Percentiles rank a stretch among this genome's conserved stretches.
phyloP scores from a whole-genome alignment of 2,888 invertebrate species.

The Slavum lentiscoides region DNA sequence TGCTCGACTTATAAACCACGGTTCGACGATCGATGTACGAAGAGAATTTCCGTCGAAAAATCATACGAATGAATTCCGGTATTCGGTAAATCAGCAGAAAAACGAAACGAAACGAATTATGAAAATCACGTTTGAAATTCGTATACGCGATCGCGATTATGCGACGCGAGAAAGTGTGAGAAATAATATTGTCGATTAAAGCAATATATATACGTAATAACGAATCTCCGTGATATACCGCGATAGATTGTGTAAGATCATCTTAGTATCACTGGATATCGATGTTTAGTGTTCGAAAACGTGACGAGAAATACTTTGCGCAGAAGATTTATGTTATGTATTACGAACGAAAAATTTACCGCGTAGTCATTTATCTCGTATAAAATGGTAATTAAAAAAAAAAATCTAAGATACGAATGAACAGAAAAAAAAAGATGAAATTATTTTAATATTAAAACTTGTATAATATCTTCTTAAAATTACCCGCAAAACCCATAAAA shows the following conservation, averaged over 20 bases:
- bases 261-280: slow-evolving; percentile 1
- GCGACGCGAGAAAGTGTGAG: not conserved
- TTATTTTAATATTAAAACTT: not conserved
- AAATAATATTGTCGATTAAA: slow-evolving; percentile 17
- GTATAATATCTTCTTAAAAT: not conserved
- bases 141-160: not conserved
- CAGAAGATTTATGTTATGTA: no score
- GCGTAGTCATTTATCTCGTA: no score
- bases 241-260: slow-evolving; percentile 18
- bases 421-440: no score
- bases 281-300: slow-evolving; percentile 12
- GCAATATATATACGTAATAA: slow-evolving; percentile 26
- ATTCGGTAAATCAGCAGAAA: no score
- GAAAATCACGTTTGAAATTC: slow-evolving; percentile 4
- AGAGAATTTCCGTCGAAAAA: not conserved
- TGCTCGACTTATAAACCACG: no score
- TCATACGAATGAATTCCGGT: no score
- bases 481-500: not conserved
- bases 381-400: no score
- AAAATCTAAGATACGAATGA: no score
- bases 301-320: slow-evolving; percentile 21
- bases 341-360: no score
- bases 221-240: slow-evolving; percentile 17
- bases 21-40: not conserved
- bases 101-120: not conserved